Conservation (phyloP, 2,797 vertebrate genomes). For the Perodicticus potto region DNA sequence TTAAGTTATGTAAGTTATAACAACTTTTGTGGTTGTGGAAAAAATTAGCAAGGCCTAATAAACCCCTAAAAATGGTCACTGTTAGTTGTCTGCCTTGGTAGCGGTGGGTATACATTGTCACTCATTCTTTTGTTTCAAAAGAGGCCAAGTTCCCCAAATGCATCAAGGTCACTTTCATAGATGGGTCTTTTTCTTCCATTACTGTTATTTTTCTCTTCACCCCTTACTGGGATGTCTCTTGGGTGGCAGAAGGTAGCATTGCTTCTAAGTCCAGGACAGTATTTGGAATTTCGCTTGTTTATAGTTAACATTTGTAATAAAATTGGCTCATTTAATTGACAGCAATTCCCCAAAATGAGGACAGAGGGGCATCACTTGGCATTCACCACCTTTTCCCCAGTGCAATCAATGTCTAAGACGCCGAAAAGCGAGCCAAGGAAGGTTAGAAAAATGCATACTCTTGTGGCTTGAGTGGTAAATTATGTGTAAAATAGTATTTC, state of each 20-base stretch:
- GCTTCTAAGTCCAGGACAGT: neutral
- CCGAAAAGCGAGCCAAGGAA: neutral
- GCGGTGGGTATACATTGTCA: neutral
- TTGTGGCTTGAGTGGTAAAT: neutral
- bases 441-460: neutral
- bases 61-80: neutral
- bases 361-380: neutral
- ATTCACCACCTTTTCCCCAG: neutral
- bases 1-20: neutral
- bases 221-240: neutral
- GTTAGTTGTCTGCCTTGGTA: neutral
- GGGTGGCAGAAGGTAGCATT: neutral
- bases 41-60: neutral
- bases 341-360: neutral
- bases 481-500: neutral
- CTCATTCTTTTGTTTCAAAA: fast-evolving
- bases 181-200: neutral
- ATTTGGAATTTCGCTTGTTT: neutral
- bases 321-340: neutral
- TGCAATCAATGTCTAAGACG: neutral
- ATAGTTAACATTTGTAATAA: neutral
- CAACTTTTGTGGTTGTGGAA: neutral
- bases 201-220: neutral
- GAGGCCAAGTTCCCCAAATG: neutral
- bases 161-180: neutral